A percentile compares a stretch with the other conserved stretches of the same genome.
Evolutionary conservation across 2,888 invertebrate species (phyloP).

Genomic region (Thymelicus acteon): DNA sequence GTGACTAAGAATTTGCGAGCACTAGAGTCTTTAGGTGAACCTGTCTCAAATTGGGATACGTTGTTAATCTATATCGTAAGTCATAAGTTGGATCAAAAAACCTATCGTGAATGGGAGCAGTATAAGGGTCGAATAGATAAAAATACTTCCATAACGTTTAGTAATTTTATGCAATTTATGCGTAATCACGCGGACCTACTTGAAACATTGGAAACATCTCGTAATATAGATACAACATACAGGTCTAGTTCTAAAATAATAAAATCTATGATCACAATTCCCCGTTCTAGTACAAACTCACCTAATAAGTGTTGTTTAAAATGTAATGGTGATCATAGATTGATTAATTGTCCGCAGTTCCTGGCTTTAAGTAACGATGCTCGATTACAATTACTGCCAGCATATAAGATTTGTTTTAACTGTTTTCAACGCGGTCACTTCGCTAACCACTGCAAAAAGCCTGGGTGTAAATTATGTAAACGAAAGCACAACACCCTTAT

Average conservation of each 20-base stretch:
- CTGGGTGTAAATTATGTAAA: slow-evolving; percentile 20
- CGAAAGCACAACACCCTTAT: slow-evolving; percentile 18
- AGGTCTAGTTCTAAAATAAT: no score
- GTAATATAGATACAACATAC: background rate
- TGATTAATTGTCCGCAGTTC: slow-evolving; percentile 13
- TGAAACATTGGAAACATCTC: slow-evolving; percentile 14
- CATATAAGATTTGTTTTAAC: slow-evolving; percentile 5
- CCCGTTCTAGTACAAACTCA: background rate
- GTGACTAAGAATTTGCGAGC: slow-evolving; percentile 22
- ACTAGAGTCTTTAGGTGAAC: slow-evolving; percentile 15
- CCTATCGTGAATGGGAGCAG: slow-evolving; percentile 48
- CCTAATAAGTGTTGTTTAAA: slow-evolving; percentile 6
- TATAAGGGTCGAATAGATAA: slow-evolving; percentile 40
- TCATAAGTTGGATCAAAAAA: slow-evolving; percentile 44
- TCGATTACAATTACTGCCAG: background rate
- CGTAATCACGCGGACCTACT: slow-evolving; percentile 10
- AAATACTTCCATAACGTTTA: slow-evolving; percentile 29
- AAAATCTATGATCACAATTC: background rate
- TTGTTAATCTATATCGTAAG: slow-evolving; percentile 46
- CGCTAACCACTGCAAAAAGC: slow-evolving; percentile 16
- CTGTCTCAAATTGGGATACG: slow-evolving; percentile 15
- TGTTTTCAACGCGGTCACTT: slow-evolving; percentile 1
- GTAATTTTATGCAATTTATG: slow-evolving; percentile 14
- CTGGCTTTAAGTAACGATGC: slow-evolving; percentile 7
- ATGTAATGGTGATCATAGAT: slow-evolving; percentile 12